Conservation (phyloP, 2,888 invertebrate genomes). For the Drosophila sordidapex region DNA sequence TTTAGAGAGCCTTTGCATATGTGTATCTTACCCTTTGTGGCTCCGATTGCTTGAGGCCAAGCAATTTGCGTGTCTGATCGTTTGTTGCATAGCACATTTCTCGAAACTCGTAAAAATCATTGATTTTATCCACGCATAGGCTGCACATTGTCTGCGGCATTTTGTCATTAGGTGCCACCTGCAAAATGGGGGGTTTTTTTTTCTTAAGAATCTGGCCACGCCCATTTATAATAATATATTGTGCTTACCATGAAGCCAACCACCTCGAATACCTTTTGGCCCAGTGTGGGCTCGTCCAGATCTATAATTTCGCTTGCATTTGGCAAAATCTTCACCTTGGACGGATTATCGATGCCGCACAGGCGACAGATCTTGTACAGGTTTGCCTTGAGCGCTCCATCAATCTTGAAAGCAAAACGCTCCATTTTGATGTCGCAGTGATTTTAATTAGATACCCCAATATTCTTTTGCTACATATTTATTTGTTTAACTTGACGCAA, state of each 20-base stretch:
- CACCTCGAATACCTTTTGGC: slow-evolving; percentile 81
- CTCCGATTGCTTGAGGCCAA: slow-evolving; percentile 79
- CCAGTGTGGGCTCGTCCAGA: slow-evolving; percentile 81
- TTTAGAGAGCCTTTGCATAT: not conserved
- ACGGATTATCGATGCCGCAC: slow-evolving; percentile 84
- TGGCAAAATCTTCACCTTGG: slow-evolving; percentile 79
- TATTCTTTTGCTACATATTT: slow-evolving; percentile 46
- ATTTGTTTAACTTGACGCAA: slow-evolving; percentile 33
- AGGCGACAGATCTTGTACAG: slow-evolving; percentile 84
- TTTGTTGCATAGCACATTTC: slow-evolving; percentile 87
- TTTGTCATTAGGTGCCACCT: slow-evolving; percentile 87
- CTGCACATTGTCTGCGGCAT: slow-evolving; percentile 88
- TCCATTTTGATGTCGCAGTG: slow-evolving; percentile 66
- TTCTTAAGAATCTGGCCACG: not conserved
- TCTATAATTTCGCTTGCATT: slow-evolving; percentile 58
- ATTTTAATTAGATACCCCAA: slow-evolving; percentile 6
- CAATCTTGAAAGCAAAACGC: slow-evolving; percentile 84
- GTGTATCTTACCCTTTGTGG: slow-evolving; percentile 60
- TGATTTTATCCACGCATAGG: slow-evolving; percentile 87
- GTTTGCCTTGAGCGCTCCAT: slow-evolving; percentile 82
- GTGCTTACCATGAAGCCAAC: slow-evolving; percentile 79
- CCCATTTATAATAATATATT: not conserved
- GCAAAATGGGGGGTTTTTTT: slow-evolving; percentile 23
- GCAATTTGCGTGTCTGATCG: slow-evolving; percentile 85
- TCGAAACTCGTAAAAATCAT: slow-evolving; percentile 87